Percentiles rank a stretch among this genome's conserved stretches.
phyloP scores from a whole-genome alignment of 2,888 invertebrate species.

The Magallana nippona region DNA sequence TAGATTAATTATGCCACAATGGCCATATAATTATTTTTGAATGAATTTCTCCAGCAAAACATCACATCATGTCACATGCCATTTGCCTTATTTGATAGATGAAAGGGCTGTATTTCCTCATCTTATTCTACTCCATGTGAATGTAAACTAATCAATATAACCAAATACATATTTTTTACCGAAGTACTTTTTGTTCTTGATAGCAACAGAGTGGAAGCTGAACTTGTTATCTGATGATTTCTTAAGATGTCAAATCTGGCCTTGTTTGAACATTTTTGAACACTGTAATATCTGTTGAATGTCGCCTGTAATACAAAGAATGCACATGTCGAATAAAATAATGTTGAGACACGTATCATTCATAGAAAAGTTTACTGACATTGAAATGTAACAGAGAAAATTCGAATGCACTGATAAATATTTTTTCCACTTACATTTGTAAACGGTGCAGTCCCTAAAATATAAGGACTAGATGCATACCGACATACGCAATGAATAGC shows the following conservation, averaged over 20 bases:
- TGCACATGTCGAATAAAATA: not conserved
- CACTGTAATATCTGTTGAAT: not conserved
- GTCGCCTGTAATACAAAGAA: not conserved
- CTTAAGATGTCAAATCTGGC: not conserved
- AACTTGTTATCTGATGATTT: not conserved
- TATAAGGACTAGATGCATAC: not conserved
- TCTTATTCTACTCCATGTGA: too few species aligned
- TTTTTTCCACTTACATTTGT: not conserved
- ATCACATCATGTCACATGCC: too few species aligned
- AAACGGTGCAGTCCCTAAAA: not conserved
- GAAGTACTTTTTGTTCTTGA: slow-evolving; percentile 11
- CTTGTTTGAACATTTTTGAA: not conserved
- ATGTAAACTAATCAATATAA: too few species aligned
- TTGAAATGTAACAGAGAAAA: not conserved
- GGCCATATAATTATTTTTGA: too few species aligned
- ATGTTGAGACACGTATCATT: too few species aligned
- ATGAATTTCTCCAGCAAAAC: too few species aligned
- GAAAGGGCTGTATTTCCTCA: too few species aligned
- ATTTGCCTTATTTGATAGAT: too few species aligned
- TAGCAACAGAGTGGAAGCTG: not conserved
- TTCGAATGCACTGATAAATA: not conserved
- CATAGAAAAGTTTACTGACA: too few species aligned
- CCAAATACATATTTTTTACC: not conserved
- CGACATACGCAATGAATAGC: not conserved
- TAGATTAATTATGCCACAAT: too few species aligned